phyloP scores from a whole-genome alignment of 37 sponge, comb jelly and placozoan species.

The Trichoplax adhaerens region DNA sequence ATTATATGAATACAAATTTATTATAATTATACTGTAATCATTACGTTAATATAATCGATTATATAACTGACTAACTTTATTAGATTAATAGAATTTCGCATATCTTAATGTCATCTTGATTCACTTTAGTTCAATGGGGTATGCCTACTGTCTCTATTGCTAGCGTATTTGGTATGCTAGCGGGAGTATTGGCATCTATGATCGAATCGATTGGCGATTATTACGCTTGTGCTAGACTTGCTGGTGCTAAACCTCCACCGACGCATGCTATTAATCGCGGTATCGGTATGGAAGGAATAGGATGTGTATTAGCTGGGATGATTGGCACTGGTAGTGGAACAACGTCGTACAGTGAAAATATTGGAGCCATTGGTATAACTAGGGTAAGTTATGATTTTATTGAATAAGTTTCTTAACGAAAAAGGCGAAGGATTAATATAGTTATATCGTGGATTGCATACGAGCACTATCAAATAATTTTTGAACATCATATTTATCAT shows the following conservation, averaged over 20 bases:
- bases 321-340: slow-evolving; percentile 12
- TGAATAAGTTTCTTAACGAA: too few relatives aligned
- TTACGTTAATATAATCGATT: too few relatives aligned
- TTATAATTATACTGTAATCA: too few relatives aligned
- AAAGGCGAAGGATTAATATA: too few relatives aligned
- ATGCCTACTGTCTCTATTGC: slow-evolving; percentile 10
- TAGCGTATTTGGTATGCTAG: slow-evolving; percentile 12
- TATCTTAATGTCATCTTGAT: background rate
- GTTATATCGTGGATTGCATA: too few relatives aligned
- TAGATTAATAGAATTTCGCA: background rate
- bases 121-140: slow-evolving; percentile 14
- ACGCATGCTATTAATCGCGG: slow-evolving; percentile 12
- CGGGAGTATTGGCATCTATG: slow-evolving; percentile 12
- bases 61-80: too few relatives aligned
- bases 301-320: slow-evolving; percentile 15
- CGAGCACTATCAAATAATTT: too few relatives aligned
- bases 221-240: slow-evolving; percentile 18
- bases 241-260: slow-evolving; percentile 16
- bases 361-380: slow-evolving; percentile 16
- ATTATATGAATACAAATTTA: too few relatives aligned
- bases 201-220: slow-evolving; percentile 17
- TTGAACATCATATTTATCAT: too few relatives aligned
- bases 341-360: slow-evolving; percentile 16
- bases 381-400: background rate
- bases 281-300: slow-evolving; percentile 11